These are phyloP conservation scores for Megalops atlanticus DNA, from an alignment of 2,113 vertebrate genomes.

Conservation along the genomic window DNA sequence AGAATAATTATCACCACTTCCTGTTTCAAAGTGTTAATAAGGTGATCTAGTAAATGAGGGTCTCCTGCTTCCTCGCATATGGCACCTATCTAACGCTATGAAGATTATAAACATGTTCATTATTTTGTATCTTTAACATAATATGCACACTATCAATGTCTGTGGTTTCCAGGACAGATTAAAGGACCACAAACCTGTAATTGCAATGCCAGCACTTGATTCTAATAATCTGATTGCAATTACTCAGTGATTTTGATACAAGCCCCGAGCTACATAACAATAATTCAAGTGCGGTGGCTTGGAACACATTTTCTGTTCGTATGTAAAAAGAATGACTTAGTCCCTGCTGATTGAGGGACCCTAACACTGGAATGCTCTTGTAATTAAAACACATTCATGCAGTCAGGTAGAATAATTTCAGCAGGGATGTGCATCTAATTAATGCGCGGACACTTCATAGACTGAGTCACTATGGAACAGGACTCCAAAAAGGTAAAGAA, in stretches of 20 bases:
- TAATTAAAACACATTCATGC: conserved; percentile 87
- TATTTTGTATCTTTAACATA: conserved; percentile 98
- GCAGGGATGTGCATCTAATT: neutral
- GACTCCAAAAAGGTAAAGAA: neutral
- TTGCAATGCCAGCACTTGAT: conserved; percentile 98
- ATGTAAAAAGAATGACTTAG: conserved; percentile 90
- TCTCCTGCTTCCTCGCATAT: conserved; percentile 46
- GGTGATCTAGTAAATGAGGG: conserved; percentile 37
- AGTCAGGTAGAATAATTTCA: conserved; percentile 78
- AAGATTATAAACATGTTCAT: conserved; percentile 91
- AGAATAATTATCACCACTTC: conserved; percentile 18
- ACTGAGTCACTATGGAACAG: neutral
- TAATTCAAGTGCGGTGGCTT: conserved; percentile 96
- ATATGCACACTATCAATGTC: conserved; percentile 88
- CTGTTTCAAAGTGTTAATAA: conserved; percentile 1
- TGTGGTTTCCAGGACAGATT: conserved; percentile 91
- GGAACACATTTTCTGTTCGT: conserved; percentile 95
- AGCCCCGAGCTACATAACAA: conserved; percentile 98
- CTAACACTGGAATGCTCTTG: conserved; percentile 66
- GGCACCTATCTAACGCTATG: conserved; percentile 72
- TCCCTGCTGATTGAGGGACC: conserved; percentile 77
- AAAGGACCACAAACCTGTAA: conserved; percentile 98
- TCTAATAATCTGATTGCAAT: conserved; percentile 99
- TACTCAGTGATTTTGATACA: conserved; percentile 99
- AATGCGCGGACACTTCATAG: neutral